A percentile compares a stretch with the other conserved stretches of the same genome.
phyloP scores from a whole-genome alignment of 2,113 vertebrate species.

The Thamnophis sirtalis region DNA sequence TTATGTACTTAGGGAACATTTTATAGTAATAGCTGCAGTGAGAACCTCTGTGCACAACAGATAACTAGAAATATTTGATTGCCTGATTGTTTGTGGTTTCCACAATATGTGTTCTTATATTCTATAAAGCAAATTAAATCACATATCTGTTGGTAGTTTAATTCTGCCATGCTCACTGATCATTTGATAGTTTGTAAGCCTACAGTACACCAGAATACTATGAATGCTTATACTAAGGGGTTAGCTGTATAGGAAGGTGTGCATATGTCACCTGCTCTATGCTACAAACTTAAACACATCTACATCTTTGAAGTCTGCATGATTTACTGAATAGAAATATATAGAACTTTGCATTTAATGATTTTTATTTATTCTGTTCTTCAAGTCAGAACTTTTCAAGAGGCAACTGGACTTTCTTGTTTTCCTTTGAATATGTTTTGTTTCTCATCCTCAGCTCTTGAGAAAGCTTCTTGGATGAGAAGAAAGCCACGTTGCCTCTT shows the following conservation, averaged over 20 bases:
- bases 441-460: no score
- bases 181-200: slow-evolving; percentile 32
- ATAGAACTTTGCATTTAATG: background rate
- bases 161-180: slow-evolving; percentile 34
- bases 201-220: background rate
- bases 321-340: background rate
- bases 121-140: slow-evolving; percentile 57
- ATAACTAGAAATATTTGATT: slow-evolving; percentile 70
- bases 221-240: background rate
- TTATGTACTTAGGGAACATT: slow-evolving; percentile 85
- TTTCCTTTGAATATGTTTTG: no score
- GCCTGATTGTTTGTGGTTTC: slow-evolving; percentile 70
- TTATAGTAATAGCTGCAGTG: slow-evolving; percentile 77
- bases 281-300: background rate
- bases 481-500: no score
- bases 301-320: background rate
- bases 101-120: slow-evolving; percentile 54
- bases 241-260: background rate
- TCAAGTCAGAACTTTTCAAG: background rate
- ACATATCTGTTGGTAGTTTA: slow-evolving; percentile 41
- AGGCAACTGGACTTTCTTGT: no score
- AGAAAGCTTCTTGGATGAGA: no score
- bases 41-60: slow-evolving; percentile 70
- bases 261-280: background rate
- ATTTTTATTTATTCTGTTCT: background rate